Evolutionary conservation across 2,797 vertebrate genomes (phyloP), one percentile per base, ranked within the genome.

Genomic region (Menidia menidia): DNA sequence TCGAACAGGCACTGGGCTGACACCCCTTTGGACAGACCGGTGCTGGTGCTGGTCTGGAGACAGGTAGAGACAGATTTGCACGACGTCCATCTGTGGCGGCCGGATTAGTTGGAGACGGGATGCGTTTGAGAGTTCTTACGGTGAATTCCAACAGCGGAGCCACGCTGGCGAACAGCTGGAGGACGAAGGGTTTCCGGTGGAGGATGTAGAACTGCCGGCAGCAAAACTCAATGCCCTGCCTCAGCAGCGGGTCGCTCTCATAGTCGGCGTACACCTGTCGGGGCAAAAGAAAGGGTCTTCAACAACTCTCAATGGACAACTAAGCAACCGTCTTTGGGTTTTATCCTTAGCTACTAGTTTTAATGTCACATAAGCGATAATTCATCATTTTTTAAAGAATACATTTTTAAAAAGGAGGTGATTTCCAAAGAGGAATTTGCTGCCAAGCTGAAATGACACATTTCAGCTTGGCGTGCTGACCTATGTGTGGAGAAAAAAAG

Each of bases 1-100:
- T 99, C 97, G 80, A 99, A 99, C 9, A 99, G 93, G 87, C 98
- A 99, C 90, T 99, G 98, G 52, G 98, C 95, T 0, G 98, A 99
- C 71, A 99, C 97, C 0, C 97, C 97, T 91, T 99, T 99, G 39
- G 91, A 94, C 65, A 95, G 86, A 25, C 96, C 95, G 0, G 93
- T 96, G 59, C 92, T 97, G 60, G 96, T 88, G 84, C 91, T 93
- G 53, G 92, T 94, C 95, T 95, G 41, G 15, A 50, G 12, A 61
- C 0, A 3, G 3, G 48, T 2, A 53, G 1, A 57, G 4, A 32
- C 4, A 65, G 15, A 41, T 19, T n/a, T 14, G 45, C 1, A 13
- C 10, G 3, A 47, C 9, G 2, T 33, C 12, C 7, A 32, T 3
- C 12, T 3, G 6, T 8, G 10, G 7, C 10, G 10, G 10, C 3